phyloP scores from a whole-genome alignment of 2,797 vertebrate genomes.

The Gymnoscopelus braueri region DNA sequence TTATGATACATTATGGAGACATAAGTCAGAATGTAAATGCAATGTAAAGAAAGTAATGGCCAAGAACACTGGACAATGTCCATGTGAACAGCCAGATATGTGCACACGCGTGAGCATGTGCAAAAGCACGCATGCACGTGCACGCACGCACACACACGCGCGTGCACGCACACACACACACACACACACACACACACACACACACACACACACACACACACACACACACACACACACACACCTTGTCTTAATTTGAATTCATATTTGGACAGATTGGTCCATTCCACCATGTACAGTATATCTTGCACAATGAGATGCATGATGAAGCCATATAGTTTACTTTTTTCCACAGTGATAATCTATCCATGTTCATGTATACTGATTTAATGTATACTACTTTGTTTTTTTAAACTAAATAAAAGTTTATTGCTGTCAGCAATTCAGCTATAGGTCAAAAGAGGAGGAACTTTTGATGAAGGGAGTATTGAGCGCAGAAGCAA shows the following conservation, averaged over 20 bases:
- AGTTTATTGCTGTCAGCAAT: slow-evolving; percentile 40
- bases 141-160: slow-evolving; percentile 1
- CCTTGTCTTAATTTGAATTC: no score
- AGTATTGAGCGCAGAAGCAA: slow-evolving; percentile 20
- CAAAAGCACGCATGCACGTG: not conserved
- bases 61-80: slow-evolving; percentile 3
- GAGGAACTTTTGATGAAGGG: slow-evolving; percentile 35
- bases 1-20: not conserved
- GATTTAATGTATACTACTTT: no score
- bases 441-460: slow-evolving; percentile 38
- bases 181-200: slow-evolving; percentile 10
- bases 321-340: slow-evolving; percentile 14
- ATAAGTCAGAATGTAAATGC: slow-evolving; percentile 18
- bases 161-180: slow-evolving; percentile 3
- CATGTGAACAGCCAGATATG: not conserved
- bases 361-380: slow-evolving; percentile 5
- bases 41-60: slow-evolving; percentile 4
- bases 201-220: slow-evolving; percentile 5
- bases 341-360: slow-evolving; percentile 28
- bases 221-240: slow-evolving; percentile 1
- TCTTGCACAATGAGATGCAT: not conserved
- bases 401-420: slow-evolving; percentile 19
- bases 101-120: not conserved
- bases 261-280: no score
- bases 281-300: not conserved